Conservation (phyloP, 2,113 vertebrate genomes). For the Prunella fulvescens region DNA sequence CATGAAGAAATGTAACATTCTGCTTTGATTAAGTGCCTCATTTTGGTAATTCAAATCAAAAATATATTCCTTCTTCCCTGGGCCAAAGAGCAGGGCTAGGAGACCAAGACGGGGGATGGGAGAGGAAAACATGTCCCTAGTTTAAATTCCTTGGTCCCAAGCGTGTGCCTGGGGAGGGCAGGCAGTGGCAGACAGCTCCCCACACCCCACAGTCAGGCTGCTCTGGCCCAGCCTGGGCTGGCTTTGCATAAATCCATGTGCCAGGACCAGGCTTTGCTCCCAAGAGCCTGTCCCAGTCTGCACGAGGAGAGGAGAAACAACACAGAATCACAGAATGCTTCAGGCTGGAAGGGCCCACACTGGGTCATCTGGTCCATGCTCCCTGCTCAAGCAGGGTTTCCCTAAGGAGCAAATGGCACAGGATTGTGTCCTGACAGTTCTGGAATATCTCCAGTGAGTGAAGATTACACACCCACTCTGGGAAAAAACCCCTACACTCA, state of each 20-base stretch:
- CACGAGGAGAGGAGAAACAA: background rate
- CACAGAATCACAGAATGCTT: background rate
- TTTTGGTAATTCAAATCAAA: background rate
- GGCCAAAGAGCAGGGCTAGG: background rate
- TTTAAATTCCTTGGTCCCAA: background rate
- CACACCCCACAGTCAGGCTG: background rate
- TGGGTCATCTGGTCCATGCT: background rate
- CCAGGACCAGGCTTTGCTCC: background rate
- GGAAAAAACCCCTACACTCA: background rate
- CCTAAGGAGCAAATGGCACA: background rate
- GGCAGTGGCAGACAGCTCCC: background rate
- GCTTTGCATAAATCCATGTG: background rate
- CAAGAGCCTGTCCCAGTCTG: background rate
- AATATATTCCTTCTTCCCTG: background rate
- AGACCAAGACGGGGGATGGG: background rate
- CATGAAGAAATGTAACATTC: background rate
- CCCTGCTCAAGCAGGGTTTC: background rate
- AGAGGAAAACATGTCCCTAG: background rate
- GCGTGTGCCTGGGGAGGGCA: rapidly evolving
- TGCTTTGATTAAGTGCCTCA: background rate
- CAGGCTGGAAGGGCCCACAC: background rate
- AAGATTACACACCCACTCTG: background rate
- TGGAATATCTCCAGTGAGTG: background rate
- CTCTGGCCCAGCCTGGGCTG: background rate
- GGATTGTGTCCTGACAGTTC: background rate